Evolutionary conservation across 2,797 vertebrate species (phyloP).

Genomic region (Micropoecilia bifurca): DNA sequence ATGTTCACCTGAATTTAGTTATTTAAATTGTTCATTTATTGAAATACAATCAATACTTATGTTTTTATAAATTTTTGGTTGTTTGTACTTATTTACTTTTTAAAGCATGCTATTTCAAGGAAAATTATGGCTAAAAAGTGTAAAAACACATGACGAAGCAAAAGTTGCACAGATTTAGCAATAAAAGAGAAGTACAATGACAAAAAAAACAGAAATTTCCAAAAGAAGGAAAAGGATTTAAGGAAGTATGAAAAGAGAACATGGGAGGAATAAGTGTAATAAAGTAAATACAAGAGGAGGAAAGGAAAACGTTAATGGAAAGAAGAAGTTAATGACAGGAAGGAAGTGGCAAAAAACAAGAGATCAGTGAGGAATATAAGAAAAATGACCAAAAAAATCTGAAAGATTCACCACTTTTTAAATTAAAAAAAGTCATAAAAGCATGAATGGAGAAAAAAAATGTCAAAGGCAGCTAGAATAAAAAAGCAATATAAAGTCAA

Average conservation of each 20-base stretch:
- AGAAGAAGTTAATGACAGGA: not conserved
- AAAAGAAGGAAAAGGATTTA: not conserved
- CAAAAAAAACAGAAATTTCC: not conserved
- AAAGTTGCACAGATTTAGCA: not conserved
- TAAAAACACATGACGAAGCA: not conserved
- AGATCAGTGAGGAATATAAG: not conserved
- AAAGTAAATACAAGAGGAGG: not conserved
- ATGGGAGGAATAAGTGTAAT: not conserved
- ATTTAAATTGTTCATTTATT: not conserved
- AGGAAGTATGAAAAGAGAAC: not conserved
- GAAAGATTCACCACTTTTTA: not conserved
- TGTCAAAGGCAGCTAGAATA: not conserved
- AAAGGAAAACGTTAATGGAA: not conserved
- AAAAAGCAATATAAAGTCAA: not conserved
- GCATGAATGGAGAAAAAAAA: not conserved
- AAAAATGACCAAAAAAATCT: not conserved
- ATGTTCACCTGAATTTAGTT: not conserved
- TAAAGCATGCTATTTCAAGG: not conserved
- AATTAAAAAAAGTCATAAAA: not conserved
- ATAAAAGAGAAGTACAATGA: not conserved
- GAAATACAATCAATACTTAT: not conserved
- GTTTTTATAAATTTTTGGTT: not conserved
- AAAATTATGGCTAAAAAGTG: not conserved
- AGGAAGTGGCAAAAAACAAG: not conserved
- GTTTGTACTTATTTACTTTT: not conserved